Base-by-base conservation (phyloP, 1,140 invertebrate genomes). In the Spodoptera litura region DNA sequence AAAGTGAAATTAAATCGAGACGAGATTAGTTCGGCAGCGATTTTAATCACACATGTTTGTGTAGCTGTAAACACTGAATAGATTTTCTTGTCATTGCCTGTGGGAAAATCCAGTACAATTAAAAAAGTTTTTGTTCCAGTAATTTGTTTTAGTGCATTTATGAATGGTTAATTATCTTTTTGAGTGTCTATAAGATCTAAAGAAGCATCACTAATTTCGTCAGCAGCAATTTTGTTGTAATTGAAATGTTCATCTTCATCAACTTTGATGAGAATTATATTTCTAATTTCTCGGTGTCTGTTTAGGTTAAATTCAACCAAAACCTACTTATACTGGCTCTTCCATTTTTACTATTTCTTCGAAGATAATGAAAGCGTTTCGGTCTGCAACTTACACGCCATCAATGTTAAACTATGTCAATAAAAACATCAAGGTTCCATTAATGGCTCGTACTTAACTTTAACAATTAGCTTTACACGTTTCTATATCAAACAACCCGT, bases 1-100 rank as follows among this genome's bases (percentile, higher is more conserved):
- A 93, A 91, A 93, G 91, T 92, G 88, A 93, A 93, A 92, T 92
- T 89, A 91, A 92, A 89, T 91, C 86, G 78, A 79, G 58, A 78
- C 56, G 80, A 89, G 85, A 90, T 91, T 84, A 86, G 85, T 87
- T 87, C 83, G 87, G 87, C 86, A 86, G 84, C 56, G 68, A 81
- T 81, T 81, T 82, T 81, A 88, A 86, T 86, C 84, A 88, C 85
- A 89, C 81, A 82, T 86, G 84, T 83, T 86, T 84, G 78, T 56
- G 70, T 49, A 35, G 9, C 25, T 53, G n/a, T 10, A 55, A 70
- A 13, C 27, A n/a, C n/a, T 38, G 31, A 56, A 52, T 71, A 15
- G 68, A 38, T 56, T 53, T 70, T 70, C 38, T 44, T 49, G 62
- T 66, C 59, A 66, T n/a, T 31, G 27, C 31, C 11, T 9, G 9